A percentile compares a stretch with the other conserved stretches of the same genome.
phyloP scores from a whole-genome alignment of 2,888 invertebrate species.

The Aspidapion aeneum region DNA sequence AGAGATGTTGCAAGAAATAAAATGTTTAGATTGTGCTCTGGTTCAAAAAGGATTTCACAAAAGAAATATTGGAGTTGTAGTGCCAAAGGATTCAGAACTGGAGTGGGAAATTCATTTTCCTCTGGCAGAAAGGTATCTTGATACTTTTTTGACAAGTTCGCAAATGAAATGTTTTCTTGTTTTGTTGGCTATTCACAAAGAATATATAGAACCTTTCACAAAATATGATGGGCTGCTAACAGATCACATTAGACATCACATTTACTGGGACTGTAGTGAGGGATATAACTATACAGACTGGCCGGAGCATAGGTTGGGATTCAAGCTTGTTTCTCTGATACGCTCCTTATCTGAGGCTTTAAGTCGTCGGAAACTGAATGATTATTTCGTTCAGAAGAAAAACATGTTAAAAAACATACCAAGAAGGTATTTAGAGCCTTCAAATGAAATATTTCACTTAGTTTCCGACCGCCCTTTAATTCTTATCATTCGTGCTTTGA shows the following conservation, averaged over 20 bases:
- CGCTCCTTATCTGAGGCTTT: conserved; percentile 60
- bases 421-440: conserved; percentile 56
- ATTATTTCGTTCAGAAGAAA: conserved; percentile 68
- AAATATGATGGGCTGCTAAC: conserved; percentile 62
- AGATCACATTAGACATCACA: conserved; percentile 67
- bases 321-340: conserved; percentile 61
- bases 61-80: conserved; percentile 45
- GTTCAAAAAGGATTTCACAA: conserved; percentile 56
- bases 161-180: conserved; percentile 71
- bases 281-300: conserved; percentile 61
- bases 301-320: conserved; percentile 72
- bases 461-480: conserved; percentile 70
- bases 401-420: conserved; percentile 73
- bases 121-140: conserved; percentile 70
- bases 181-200: conserved; percentile 65
- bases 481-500: conserved; percentile 64
- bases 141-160: conserved; percentile 65
- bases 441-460: conserved; percentile 65
- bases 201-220: conserved; percentile 65
- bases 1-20: conserved; percentile 62
- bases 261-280: conserved; percentile 75
- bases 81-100: conserved; percentile 45
- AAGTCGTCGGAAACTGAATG: conserved; percentile 58
- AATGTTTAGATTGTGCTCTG: conserved; percentile 63
- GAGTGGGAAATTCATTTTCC: conserved; percentile 81